Evolutionary conservation across 2,113 vertebrate genomes (phyloP).

Genomic region (Egretta garzetta): DNA sequence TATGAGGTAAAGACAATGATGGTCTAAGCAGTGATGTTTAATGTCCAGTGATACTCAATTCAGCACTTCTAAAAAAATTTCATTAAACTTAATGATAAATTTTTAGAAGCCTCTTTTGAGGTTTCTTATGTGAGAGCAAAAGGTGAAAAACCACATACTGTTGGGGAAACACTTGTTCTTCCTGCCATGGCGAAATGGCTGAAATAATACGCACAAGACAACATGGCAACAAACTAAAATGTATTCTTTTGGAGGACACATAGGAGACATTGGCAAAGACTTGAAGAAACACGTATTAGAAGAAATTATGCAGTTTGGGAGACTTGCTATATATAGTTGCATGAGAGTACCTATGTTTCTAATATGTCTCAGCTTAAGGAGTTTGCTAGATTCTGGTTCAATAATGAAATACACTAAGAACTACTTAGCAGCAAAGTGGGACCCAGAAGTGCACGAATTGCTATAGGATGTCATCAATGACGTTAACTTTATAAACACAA

Average conservation of each 20-base stretch:
- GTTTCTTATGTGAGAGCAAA: not conserved
- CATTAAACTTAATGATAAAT: not conserved
- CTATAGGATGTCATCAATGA: not conserved
- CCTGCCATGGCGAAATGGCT: not conserved
- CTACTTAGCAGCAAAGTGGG: not conserved
- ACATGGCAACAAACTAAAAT: not conserved
- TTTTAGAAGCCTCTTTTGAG: not conserved
- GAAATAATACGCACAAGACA: not conserved
- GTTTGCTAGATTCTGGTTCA: not conserved
- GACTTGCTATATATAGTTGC: not conserved
- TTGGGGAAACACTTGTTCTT: not conserved
- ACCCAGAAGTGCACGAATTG: not conserved
- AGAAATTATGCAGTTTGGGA: not conserved
- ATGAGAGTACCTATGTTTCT: not conserved
- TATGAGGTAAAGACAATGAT: not conserved
- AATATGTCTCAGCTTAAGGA: not conserved
- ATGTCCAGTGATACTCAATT: not conserved
- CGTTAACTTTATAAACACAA: not conserved
- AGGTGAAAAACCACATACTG: not conserved
- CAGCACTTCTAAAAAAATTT: not conserved
- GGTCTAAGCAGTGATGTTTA: not conserved
- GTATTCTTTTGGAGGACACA: not conserved
- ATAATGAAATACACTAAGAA: not conserved
- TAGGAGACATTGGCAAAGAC: not conserved
- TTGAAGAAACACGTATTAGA: not conserved